Evolutionary conservation across 2,113 vertebrate genomes (phyloP).

Genomic region (Falco punctatus): DNA sequence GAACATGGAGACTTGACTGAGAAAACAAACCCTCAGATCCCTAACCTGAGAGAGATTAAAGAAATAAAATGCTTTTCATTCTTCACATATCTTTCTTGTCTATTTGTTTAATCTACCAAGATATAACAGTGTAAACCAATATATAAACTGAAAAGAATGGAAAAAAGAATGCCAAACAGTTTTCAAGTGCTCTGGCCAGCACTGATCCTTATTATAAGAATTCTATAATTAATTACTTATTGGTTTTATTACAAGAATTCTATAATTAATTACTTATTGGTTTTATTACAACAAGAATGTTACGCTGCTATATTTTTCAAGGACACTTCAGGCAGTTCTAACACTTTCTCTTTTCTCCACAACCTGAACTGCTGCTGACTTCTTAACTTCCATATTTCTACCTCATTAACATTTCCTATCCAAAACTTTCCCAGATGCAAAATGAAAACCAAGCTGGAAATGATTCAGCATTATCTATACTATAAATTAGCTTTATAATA

Average conservation of each 20-base stretch:
- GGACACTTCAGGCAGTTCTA: background rate
- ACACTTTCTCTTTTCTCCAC: background rate
- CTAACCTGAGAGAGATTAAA: background rate
- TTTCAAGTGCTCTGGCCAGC: background rate
- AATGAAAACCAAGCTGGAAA: background rate
- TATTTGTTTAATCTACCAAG: background rate
- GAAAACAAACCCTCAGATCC: background rate
- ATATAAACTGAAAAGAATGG: background rate
- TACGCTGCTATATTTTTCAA: background rate
- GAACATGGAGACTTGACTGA: background rate
- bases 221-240: background rate
- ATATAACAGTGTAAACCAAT: background rate
- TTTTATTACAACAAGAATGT: background rate
- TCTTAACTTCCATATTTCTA: background rate
- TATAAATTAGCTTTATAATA: background rate
- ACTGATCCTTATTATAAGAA: background rate
- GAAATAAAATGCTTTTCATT: background rate
- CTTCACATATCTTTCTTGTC: background rate
- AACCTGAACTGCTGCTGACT: background rate
- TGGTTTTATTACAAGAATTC: background rate
- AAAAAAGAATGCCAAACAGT: background rate
- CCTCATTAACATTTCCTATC: background rate
- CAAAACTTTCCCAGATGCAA: background rate
- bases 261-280: background rate
- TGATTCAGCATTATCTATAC: background rate